These are phyloP conservation scores for Eupithecia tripunctaria DNA, from an alignment of 2,888 invertebrate genomes.

Conservation along the genomic window DNA sequence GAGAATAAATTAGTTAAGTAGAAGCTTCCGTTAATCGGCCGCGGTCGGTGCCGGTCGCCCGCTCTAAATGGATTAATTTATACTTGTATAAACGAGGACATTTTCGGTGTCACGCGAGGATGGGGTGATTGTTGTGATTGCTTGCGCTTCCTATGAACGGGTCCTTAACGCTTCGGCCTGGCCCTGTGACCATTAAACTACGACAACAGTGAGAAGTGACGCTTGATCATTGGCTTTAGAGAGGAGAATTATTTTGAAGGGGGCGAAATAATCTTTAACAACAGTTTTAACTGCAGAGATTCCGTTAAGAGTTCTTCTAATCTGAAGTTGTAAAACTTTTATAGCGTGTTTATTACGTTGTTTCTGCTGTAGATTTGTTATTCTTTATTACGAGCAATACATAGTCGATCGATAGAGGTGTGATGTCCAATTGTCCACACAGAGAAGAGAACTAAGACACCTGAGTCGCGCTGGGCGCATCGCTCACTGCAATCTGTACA, in stretches of 20 bases:
- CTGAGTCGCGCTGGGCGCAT: constrained; percentile 83
- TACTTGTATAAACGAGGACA: constrained; percentile 83
- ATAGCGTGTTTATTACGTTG: constrained; percentile 29
- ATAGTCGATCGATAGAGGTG: constrained; percentile 52
- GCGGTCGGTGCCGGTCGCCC: constrained; percentile 77
- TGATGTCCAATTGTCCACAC: constrained; percentile 78
- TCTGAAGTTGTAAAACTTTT: constrained; percentile 28
- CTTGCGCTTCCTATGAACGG: constrained; percentile 80
- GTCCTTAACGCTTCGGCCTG: constrained; percentile 67
- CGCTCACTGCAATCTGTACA: constrained; percentile 85
- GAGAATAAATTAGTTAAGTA: constrained; percentile 85
- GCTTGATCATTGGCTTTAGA: constrained; percentile 53
- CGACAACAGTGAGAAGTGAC: constrained; percentile 26
- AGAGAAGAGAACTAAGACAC: constrained; percentile 74
- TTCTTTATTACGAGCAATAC: constrained; percentile 35
- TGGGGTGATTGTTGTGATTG: constrained; percentile 84
- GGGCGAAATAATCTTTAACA: constrained; percentile 41
- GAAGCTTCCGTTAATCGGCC: constrained; percentile 85
- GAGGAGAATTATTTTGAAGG: constrained; percentile 47
- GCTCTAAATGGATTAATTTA: constrained; percentile 85
- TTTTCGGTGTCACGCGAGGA: constrained; percentile 84
- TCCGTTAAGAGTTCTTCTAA: constrained; percentile 28
- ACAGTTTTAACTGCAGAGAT: constrained; percentile 28
- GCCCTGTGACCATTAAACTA: constrained; percentile 45
- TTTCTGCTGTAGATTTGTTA: constrained; percentile 26